Percentiles rank a stretch among this genome's conserved stretches.
phyloP scores from a whole-genome alignment of 2,888 invertebrate species.

The Scaptomyza tumidula region DNA sequence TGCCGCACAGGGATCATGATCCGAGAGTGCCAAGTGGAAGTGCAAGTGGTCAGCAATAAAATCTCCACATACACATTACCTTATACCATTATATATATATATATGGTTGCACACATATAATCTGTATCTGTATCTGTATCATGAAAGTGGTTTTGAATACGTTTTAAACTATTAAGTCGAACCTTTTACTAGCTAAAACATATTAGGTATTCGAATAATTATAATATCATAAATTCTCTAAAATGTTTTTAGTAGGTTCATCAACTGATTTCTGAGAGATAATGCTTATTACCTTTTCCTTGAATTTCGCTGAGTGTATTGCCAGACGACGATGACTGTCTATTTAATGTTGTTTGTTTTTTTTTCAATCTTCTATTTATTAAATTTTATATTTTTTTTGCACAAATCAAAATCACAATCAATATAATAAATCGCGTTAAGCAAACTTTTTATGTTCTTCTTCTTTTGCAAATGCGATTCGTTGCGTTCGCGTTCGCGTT shows the following conservation, averaged over 20 bases:
- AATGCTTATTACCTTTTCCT: no score
- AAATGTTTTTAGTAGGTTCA: no score
- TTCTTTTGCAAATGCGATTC: slow-evolving; percentile 39
- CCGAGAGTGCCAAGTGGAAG: slow-evolving; percentile 31
- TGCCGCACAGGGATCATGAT: slow-evolving; percentile 34
- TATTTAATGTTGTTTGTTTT: no score
- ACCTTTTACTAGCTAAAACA: no score
- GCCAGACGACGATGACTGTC: no score
- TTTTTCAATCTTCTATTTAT: no score
- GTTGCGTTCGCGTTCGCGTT: slow-evolving; percentile 32
- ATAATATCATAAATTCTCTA: no score
- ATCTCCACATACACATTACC: slow-evolving; percentile 3
- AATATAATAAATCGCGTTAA: slow-evolving; percentile 56
- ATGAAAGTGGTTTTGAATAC: neutral
- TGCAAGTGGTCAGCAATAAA: slow-evolving; percentile 49
- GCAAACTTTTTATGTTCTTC: slow-evolving; percentile 45
- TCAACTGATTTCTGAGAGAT: no score
- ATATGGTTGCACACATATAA: neutral
- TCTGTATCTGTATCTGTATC: neutral
- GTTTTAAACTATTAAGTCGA: neutral
- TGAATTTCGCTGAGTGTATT: no score
- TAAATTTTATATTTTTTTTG: neutral
- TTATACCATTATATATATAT: neutral
- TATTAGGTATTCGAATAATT: no score
- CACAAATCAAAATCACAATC: slow-evolving; percentile 36